Evolutionary conservation across 2,797 vertebrate genomes (phyloP).

Genomic region (Tympanoctomys barrerae): DNA sequence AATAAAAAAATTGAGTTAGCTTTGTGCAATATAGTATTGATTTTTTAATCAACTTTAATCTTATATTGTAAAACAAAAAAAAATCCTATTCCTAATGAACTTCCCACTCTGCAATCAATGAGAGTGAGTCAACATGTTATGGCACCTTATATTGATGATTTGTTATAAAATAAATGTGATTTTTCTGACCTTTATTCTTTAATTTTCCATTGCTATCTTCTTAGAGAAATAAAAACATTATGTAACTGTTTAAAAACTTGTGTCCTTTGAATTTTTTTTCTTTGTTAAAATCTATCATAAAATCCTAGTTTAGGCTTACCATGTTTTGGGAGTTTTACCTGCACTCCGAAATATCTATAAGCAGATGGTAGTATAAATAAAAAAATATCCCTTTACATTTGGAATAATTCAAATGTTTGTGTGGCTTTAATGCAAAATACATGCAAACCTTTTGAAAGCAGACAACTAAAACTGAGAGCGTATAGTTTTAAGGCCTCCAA

Average conservation of each 20-base stretch:
- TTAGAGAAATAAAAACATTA: conserved; percentile 6
- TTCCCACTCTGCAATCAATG: neutral
- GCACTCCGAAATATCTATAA: conserved; percentile 14
- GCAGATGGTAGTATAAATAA: conserved; percentile 12
- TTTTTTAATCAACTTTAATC: conserved; percentile 43
- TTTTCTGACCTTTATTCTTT: neutral
- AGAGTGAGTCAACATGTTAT: neutral
- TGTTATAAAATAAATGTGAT: neutral
- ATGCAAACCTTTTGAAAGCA: neutral
- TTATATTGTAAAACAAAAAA: conserved; percentile 14
- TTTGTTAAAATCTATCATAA: conserved; percentile 31
- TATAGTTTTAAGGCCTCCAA: neutral
- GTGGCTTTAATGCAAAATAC: neutral
- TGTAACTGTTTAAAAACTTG: no score
- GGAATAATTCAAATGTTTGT: neutral
- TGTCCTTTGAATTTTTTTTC: neutral
- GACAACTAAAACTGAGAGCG: neutral
- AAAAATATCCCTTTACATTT: conserved; percentile 42
- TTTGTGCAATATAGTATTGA: neutral
- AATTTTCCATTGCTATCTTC: neutral
- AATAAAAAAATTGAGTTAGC: conserved; percentile 36
- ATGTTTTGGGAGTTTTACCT: neutral
- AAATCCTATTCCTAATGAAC: neutral
- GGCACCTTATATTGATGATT: neutral
- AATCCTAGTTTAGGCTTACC: neutral